Base-by-base conservation (phyloP, 2,888 invertebrate genomes). In the Dioctria rufipes region DNA sequence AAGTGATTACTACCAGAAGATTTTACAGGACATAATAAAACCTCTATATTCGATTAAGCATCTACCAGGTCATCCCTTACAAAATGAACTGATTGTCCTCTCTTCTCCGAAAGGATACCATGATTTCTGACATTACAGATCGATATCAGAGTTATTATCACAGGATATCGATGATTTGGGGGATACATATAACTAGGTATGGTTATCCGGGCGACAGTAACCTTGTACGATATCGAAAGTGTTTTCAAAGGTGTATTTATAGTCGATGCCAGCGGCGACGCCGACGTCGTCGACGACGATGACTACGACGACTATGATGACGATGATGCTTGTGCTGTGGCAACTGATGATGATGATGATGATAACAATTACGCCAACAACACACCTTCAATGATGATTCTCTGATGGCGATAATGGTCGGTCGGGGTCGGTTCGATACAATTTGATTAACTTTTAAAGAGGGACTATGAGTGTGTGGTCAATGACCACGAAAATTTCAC, bases 201-300 rank as follows among this genome's bases (percentile, higher is more conserved):
- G 13, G 6, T 58, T 73, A 37, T 73, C 40, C 40, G 49, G 6
- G 73, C 73, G 42, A 60, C 73, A 73, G 60, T 82, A 82, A 82
- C 81, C 81, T 82, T 82, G 80, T 78, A 11, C 82, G 82, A 82
- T 82, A 82, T 80, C 82, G 82, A 82, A 82, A 82, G 82, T 82
- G 82, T 66, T 80, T 80, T 60, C 39, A 13, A 73, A 60, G 73
- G 73, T 51, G 25, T 61, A 11, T 61, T 37, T 61, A 61, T 11
- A 11, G 61, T 61, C 4, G 5, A 6, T 3, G 42, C 3, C 37
- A 42, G 5, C 40, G 42, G 5, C 25, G 39, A 8, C 13, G 69
- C 46, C 5, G 37, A 9, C 42, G 51, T 4, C 5, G 9, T 8
- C 25, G 69, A 51, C 5, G 69, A 73, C 25, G 78, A 65, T 37